Percentiles rank a stretch among this genome's conserved stretches.
Evolutionary conservation across 1,140 invertebrate species (phyloP).

Genomic region (Eulimnadia texana): DNA sequence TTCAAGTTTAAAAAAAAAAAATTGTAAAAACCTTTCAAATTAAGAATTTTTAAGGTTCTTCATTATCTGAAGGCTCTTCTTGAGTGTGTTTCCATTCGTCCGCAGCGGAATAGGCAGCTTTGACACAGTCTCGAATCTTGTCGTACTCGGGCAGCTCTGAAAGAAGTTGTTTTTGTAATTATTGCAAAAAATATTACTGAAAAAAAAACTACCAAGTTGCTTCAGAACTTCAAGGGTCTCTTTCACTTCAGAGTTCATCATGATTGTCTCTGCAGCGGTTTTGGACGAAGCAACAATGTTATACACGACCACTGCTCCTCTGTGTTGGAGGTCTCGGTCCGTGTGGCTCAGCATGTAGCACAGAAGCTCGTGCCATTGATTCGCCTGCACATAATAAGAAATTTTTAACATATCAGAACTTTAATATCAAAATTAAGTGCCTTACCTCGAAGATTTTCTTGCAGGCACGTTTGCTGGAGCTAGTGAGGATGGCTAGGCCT

Average conservation of each 20-base stretch:
- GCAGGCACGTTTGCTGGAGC: conserved; percentile 54
- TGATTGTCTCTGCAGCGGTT: conserved; percentile 52
- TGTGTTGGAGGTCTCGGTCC: conserved; percentile 59
- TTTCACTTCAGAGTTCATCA: conserved; percentile 69
- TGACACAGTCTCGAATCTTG: conserved; percentile 49
- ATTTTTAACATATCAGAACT: background rate
- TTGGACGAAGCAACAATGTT: conserved; percentile 63
- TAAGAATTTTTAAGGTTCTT: conserved; percentile 9
- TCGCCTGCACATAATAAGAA: conserved; percentile 27
- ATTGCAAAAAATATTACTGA: conserved; percentile 12
- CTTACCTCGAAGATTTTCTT: conserved; percentile 58
- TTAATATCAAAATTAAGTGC: background rate
- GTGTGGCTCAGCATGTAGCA: conserved; percentile 66
- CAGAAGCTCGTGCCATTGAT: conserved; percentile 44
- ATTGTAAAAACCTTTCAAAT: background rate
- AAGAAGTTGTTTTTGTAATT: background rate
- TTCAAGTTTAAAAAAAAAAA: conserved; percentile 26
- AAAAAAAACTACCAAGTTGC: conserved; percentile 38
- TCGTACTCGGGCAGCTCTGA: conserved; percentile 33
- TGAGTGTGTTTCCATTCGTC: conserved; percentile 65
- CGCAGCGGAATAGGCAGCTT: conserved; percentile 54
- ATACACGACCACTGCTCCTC: conserved; percentile 60
- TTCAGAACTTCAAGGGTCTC: conserved; percentile 80
- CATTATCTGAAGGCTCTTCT: conserved; percentile 19
- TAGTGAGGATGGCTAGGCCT: conserved; percentile 73